These are phyloP conservation scores for Riparia riparia DNA, from an alignment of 2,113 vertebrate species.

Conservation along the genomic window DNA sequence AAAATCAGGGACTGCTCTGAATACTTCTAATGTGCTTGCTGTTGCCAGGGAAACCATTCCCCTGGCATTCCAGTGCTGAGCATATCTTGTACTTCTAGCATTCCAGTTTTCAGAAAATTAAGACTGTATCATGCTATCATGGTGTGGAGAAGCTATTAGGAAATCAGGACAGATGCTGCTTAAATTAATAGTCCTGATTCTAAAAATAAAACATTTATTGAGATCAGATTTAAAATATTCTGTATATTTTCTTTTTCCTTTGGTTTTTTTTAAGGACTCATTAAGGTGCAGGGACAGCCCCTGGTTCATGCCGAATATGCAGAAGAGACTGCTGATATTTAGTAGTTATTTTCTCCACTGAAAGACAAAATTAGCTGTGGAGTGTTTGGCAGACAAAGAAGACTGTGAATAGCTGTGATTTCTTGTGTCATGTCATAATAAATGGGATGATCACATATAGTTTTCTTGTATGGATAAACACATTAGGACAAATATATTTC, in stretches of 20 bases:
- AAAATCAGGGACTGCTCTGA: slow-evolving; percentile 57
- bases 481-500: slow-evolving; percentile 14
- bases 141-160: neutral
- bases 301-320: neutral
- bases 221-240: neutral
- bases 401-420: neutral
- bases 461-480: neutral
- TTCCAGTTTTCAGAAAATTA: slow-evolving; percentile 58
- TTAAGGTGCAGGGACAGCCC: neutral
- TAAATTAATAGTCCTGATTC: neutral
- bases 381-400: neutral
- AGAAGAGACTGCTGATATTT: neutral
- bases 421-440: neutral
- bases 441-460: neutral
- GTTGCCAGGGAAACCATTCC: slow-evolving; percentile 76
- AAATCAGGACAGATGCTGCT: slow-evolving; percentile 26
- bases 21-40: slow-evolving; percentile 69
- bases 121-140: neutral
- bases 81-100: slow-evolving; percentile 34
- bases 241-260: neutral
- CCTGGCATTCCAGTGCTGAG: slow-evolving; percentile 47
- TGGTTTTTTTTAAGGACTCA: neutral
- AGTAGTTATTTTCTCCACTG: neutral
- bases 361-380: neutral
- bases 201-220: neutral